Conservation (phyloP, 2,113 vertebrate species). For the Toxostoma redivivum region DNA sequence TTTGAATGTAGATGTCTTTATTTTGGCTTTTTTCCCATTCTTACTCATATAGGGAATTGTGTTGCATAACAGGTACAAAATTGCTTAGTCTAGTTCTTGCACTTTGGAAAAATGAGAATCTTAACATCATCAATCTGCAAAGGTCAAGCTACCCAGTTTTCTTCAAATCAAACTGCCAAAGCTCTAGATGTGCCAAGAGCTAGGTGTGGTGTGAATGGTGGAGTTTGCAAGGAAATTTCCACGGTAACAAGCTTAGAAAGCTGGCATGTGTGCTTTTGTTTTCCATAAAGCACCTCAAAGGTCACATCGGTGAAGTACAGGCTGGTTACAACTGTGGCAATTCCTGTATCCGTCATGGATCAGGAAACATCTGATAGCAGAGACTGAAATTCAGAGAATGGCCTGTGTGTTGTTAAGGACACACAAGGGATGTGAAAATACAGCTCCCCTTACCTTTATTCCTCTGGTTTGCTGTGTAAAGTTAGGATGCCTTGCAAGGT, state of each 20-base stretch:
- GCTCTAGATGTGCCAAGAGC: not conserved
- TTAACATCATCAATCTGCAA: not conserved
- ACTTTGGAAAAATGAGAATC: not conserved
- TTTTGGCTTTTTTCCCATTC: not conserved
- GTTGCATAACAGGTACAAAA: not conserved
- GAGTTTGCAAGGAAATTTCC: not conserved
- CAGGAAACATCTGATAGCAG: not conserved
- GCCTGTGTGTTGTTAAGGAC: not conserved
- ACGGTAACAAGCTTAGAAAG: not conserved
- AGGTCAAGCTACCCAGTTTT: not conserved
- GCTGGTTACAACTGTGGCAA: not conserved
- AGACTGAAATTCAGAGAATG: not conserved
- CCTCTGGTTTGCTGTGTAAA: not conserved
- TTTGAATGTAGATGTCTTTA: not conserved
- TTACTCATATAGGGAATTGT: not conserved
- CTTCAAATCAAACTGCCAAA: not conserved
- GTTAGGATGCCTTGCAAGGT: not conserved
- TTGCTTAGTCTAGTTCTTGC: not conserved
- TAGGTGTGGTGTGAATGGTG: not conserved
- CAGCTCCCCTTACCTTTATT: not conserved
- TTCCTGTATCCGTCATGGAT: not conserved
- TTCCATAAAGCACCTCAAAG: not conserved
- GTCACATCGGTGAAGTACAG: not conserved
- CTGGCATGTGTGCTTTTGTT: not conserved
- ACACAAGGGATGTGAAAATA: not conserved